A percentile compares a stretch with the other conserved stretches of the same genome.
Conservation (phyloP, 2,888 invertebrate species). For the Metellina segmentata region DNA sequence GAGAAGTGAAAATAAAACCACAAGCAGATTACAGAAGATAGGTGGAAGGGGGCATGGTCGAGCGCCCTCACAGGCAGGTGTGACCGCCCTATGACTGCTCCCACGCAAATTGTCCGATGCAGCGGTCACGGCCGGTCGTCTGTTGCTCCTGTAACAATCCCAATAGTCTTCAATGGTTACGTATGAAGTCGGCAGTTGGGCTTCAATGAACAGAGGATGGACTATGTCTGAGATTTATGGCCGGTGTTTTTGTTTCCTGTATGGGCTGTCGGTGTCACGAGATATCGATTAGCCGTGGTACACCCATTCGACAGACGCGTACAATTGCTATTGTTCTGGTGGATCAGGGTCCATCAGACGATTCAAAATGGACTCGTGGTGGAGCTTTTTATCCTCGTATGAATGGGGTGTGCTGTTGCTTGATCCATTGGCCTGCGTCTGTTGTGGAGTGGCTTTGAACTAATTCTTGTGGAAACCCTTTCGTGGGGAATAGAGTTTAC, state of each 20-base stretch:
- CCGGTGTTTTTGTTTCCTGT: slow-evolving; percentile 1
- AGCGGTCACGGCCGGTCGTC: slow-evolving; percentile 47
- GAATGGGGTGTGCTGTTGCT: no score
- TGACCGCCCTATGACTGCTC: slow-evolving; percentile 35
- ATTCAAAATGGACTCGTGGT: neutral
- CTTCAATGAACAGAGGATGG: neutral
- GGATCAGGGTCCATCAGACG: neutral
- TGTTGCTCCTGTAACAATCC: neutral
- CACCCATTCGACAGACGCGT: neutral
- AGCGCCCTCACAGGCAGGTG: slow-evolving; percentile 42
- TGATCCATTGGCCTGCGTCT: no score
- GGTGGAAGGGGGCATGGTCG: neutral
- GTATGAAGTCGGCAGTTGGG: slow-evolving; percentile 11
- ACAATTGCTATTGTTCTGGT: neutral
- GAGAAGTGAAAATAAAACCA: slow-evolving; percentile 2
- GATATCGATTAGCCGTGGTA: neutral
- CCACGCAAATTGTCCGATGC: slow-evolving; percentile 27
- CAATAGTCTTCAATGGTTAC: neutral
- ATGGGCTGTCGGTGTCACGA: slow-evolving; percentile 1
- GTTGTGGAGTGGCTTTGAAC: no score
- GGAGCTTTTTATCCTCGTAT: no score
- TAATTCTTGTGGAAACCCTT: no score
- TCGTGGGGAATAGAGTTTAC: no score
- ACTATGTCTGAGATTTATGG: neutral
- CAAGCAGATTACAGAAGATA: neutral